These are phyloP conservation scores for Mobula hypostoma DNA, from an alignment of 2,113 vertebrate genomes.

Conservation along the genomic window DNA sequence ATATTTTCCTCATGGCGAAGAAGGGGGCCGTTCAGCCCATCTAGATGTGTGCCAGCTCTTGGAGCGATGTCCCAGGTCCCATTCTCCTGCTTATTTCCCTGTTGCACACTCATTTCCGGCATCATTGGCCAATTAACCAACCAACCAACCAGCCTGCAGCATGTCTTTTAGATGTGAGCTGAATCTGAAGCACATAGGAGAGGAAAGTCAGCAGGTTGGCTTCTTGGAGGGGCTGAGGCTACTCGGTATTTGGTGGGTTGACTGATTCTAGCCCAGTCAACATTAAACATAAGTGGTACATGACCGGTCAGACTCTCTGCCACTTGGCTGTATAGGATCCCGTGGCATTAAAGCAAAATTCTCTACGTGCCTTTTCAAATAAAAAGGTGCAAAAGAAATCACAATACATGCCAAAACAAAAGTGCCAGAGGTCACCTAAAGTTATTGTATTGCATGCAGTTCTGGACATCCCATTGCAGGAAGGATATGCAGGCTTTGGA, in stretches of 20 bases:
- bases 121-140: no score
- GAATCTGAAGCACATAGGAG: background rate
- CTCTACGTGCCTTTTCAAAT: background rate
- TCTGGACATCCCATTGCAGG: no score
- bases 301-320: background rate
- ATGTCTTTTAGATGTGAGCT: no score
- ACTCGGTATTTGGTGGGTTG: background rate
- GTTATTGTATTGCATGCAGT: no score
- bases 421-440: background rate
- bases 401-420: background rate
- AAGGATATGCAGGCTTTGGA: no score
- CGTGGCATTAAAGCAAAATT: background rate
- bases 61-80: no score
- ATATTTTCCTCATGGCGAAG: no score
- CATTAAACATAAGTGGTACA: background rate
- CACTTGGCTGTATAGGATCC: background rate
- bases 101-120: no score
- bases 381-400: background rate
- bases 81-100: no score
- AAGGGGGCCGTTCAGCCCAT: no score
- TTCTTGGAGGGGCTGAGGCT: background rate
- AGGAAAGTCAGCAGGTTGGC: background rate
- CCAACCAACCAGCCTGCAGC: no score
- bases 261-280: background rate
- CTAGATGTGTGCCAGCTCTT: no score